phyloP scores from a whole-genome alignment of 2,888 invertebrate species.

The Noctua fimbriata region DNA sequence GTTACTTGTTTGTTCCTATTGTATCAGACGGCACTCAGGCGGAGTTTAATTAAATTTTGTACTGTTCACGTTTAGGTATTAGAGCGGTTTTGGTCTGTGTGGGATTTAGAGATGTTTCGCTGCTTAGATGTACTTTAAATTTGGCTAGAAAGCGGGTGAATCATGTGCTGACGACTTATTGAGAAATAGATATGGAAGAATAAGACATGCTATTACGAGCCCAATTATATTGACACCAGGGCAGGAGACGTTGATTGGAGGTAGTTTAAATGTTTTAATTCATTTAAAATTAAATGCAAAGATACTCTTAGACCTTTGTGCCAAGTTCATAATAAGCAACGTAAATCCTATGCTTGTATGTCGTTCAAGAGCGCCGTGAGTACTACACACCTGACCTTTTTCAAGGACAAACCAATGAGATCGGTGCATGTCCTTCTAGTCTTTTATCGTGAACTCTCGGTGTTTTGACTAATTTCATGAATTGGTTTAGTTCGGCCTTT shows the following conservation, averaged over 20 bases:
- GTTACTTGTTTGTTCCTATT: slow-evolving; percentile 27
- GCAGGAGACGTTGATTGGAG: not conserved
- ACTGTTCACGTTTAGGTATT: not conserved
- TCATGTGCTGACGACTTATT: not conserved
- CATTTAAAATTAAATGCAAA: not conserved
- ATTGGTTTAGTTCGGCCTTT: not conserved
- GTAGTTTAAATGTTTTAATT: not conserved
- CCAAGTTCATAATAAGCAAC: not conserved
- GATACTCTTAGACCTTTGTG: not conserved
- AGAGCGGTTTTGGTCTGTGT: not conserved
- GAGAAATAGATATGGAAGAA: not conserved
- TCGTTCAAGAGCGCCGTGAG: not conserved
- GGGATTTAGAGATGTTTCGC: not conserved
- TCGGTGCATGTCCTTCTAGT: not conserved
- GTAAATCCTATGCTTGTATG: not conserved
- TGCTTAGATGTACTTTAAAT: not conserved
- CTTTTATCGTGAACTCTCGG: not conserved
- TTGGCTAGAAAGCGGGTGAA: not conserved
- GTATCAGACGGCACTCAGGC: not conserved
- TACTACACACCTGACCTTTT: not conserved
- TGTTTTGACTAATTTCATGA: not conserved
- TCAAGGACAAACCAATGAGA: slow-evolving; percentile 5
- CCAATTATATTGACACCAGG: not conserved
- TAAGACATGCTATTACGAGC: not conserved
- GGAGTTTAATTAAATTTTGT: slow-evolving; percentile 49